phyloP scores from a whole-genome alignment of 2,888 invertebrate species.

The Acronicta psi region DNA sequence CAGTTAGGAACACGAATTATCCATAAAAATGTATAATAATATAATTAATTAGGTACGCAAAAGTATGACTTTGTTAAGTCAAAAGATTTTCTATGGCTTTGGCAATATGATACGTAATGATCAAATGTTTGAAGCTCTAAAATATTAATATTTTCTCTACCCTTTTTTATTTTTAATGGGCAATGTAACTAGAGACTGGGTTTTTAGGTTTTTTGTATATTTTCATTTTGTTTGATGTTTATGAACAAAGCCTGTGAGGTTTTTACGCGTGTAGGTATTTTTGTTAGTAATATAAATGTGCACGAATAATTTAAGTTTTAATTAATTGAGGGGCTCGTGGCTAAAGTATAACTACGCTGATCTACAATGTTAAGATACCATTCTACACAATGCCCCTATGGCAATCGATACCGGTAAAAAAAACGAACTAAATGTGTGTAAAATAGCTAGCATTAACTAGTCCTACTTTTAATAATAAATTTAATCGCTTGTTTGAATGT shows the following conservation, averaged over 20 bases:
- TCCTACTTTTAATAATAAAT: no score
- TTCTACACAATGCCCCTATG: no score
- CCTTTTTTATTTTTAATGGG: conserved; percentile 42
- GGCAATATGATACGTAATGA: conserved; percentile 40
- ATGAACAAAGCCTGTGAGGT: not conserved
- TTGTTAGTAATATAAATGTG: not conserved
- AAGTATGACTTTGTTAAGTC: conserved; percentile 9
- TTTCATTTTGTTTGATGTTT: not conserved
- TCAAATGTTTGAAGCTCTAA: conserved; percentile 47
- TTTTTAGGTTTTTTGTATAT: conserved; percentile 10
- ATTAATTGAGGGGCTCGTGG: no score
- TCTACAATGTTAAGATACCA: no score
- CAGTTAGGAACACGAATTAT: no score
- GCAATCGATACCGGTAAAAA: no score
- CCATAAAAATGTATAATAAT: no score
- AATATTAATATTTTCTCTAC: conserved; percentile 37
- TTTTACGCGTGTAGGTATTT: not conserved
- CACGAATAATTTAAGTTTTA: no score
- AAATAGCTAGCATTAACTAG: no score
- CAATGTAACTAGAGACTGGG: conserved; percentile 39
- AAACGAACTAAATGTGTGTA: no score
- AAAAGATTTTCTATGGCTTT: conserved; percentile 36
- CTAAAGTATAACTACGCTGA: no score
- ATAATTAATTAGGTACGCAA: conserved; percentile 22
- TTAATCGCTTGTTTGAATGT: no score